phyloP scores from a whole-genome alignment of 2,797 vertebrate species.

The Schizopygopsis pylzovi region DNA sequence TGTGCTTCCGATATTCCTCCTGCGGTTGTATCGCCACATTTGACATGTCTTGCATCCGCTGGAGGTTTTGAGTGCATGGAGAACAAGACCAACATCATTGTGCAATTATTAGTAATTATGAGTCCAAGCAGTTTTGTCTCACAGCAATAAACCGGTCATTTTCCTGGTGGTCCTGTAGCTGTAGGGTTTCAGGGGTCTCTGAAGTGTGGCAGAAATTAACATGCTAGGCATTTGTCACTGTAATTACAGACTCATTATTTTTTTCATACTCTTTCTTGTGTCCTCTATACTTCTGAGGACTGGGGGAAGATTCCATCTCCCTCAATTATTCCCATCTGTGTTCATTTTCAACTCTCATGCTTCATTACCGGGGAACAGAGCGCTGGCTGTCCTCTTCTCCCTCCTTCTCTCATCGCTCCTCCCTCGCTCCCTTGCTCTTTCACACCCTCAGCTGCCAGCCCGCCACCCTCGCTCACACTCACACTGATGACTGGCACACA shows the following conservation, averaged over 20 bases:
- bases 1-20: conserved; percentile 37
- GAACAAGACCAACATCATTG: not conserved
- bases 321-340: conserved; percentile 65
- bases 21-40: not conserved
- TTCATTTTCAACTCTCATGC: conserved; percentile 61
- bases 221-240: not conserved
- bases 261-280: conserved; percentile 53
- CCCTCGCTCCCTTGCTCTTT: conserved; percentile 50
- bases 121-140: conserved; percentile 35
- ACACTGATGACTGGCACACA: conserved; percentile 15
- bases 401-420: conserved; percentile 34
- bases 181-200: not conserved
- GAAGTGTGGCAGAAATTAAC: conserved; percentile 16
- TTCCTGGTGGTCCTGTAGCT: not conserved
- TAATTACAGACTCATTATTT: conserved; percentile 51
- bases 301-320: conserved; percentile 46
- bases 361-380: conserved; percentile 61
- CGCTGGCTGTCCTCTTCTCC: conserved; percentile 39
- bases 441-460: conserved; percentile 52
- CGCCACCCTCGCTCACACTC: conserved; percentile 53
- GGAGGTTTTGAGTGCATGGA: conserved; percentile 12
- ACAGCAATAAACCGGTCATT: conserved; percentile 20
- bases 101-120: conserved; percentile 36
- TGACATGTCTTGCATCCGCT: conserved; percentile 4
- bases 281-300: conserved; percentile 5